Base-by-base conservation (phyloP, 1,140 invertebrate species). In the Aphaenogaster ashmeadi region DNA sequence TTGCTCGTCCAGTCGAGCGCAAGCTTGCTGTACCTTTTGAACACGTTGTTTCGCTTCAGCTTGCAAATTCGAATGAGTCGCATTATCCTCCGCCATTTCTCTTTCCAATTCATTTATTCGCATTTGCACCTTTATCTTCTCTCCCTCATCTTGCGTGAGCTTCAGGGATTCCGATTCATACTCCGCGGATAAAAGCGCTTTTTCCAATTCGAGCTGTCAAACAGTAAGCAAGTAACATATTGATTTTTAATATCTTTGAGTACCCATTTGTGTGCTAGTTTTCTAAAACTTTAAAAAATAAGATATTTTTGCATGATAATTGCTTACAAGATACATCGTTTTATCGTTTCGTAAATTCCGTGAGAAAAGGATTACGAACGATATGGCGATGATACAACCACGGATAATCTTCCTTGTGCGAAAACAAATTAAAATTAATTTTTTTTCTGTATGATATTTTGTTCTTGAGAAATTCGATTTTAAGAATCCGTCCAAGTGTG, bases 121-220 rank as follows among this genome's bases (percentile, higher is more conserved):
- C 58, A 97, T 95, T 80, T 97, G 97, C n/a, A 97, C 91, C 80
- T 97, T 97, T 64, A 96, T 96, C 62, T 97, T 96, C 90, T 97
- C 96, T 41, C 97, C 96, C 93, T 98, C 97, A 58, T 98, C 97
- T 56, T 95, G 93, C 27, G 95, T 94, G 7, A 98, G 94, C 87
- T 98, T 97, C 13, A 97, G 96, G 89, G 97, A 97, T 92, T 98
- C 97, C 0, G 97, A 97, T 90, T 97, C 97, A 87, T 97, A 97
- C 94, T 99, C 98, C 0, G 98, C 98, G 80, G 97, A 97, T 81
- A 98, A 96, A 18, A 98, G 94, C 0, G 98, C 98, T 93, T 97
- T 97, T 93, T 98, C 98, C 94, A 98, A 96, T 95, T 98, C 98
- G 94, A 98, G 95, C 98, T 98, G 91, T 52, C 18, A 27, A 96